These are phyloP conservation scores for Hystrix brachyura DNA, from an alignment of 2,113 vertebrate genomes.

Conservation along the genomic window DNA sequence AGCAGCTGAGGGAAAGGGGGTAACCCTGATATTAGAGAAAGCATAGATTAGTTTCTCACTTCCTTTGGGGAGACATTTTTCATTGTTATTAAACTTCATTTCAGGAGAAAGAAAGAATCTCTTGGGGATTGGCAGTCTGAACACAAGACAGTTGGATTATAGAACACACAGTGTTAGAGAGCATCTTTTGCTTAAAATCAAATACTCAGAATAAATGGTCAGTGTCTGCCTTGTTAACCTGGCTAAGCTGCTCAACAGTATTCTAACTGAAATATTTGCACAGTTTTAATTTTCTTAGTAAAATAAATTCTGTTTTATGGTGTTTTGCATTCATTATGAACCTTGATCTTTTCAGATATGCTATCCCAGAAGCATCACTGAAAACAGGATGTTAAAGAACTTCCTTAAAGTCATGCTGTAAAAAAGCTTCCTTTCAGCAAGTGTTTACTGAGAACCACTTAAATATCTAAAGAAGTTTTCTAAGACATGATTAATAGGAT, in stretches of 20 bases:
- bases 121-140: conserved; percentile 48
- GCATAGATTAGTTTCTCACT: not conserved
- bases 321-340: not conserved
- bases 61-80: not conserved
- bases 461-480: conserved; percentile 27
- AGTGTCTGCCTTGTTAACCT: not conserved
- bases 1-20: not conserved
- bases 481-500: not conserved
- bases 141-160: conserved; percentile 18
- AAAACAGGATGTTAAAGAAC: not conserved
- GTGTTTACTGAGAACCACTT: not conserved
- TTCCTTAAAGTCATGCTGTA: not conserved
- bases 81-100: conserved; percentile 65
- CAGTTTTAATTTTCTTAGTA: conserved; percentile 33
- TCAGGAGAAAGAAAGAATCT: conserved; percentile 24
- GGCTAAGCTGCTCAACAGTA: not conserved
- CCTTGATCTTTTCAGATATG: not conserved
- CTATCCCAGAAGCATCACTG: not conserved
- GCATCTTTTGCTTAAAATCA: conserved; percentile 5
- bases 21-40: conserved; percentile 4
- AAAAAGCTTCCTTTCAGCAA: conserved; percentile 1
- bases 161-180: not conserved
- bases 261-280: conserved; percentile 27
- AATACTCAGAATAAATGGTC: not conserved
- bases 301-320: conserved; percentile 1